Base-by-base conservation (phyloP, 2,113 vertebrate species). In the Barbus barbus region DNA sequence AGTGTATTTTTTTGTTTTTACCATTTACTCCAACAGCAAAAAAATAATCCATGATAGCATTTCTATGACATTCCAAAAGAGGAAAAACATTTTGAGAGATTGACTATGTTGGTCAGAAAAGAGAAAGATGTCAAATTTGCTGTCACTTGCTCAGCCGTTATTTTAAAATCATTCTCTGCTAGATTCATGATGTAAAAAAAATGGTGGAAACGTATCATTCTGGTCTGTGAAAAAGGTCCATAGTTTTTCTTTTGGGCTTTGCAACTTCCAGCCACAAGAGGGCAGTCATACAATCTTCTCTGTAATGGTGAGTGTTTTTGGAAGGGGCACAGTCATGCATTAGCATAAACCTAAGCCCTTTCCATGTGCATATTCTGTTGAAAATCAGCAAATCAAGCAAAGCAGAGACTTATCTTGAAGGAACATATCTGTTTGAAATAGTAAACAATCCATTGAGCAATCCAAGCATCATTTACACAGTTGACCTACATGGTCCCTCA, bases 241-340 rank as follows among this genome's bases (percentile, higher is more conserved):
- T n/a, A n/a, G 22, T 7, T 82, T 60, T 58, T 78, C 20, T 38
- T 41, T 69, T 44, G 2, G 22, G 24, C 41, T 44, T 71, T 22
- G 14, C 12, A 26, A 53, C n/a, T 28, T 51, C 60, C 26, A 4
- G 51, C 83, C 85, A 83, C 53, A 31, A 86, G 67, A 67, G 41
- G 76, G 67, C 28, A 24, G 46, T 20, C 28, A 65, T 36, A 60
- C 79, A 82, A 71, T 56, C 73, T 51, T 75, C 36, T 71, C 60
- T 69, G 84, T 67, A 80, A 82, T 51, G 58, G 60, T 65, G 81
- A 86, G 74, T 6, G 48, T 82, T 76, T 74, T 51, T 28, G 65
- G 44, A 75, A 31, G 44, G 16, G n/a, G n/a, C 72, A 75, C 72
- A 78, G 56, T 44, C 77, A 79, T 79, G 58, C 77, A 28, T 41